phyloP scores from a whole-genome alignment of 1,140 invertebrate species.

The Lepidotrigona ventralis region DNA sequence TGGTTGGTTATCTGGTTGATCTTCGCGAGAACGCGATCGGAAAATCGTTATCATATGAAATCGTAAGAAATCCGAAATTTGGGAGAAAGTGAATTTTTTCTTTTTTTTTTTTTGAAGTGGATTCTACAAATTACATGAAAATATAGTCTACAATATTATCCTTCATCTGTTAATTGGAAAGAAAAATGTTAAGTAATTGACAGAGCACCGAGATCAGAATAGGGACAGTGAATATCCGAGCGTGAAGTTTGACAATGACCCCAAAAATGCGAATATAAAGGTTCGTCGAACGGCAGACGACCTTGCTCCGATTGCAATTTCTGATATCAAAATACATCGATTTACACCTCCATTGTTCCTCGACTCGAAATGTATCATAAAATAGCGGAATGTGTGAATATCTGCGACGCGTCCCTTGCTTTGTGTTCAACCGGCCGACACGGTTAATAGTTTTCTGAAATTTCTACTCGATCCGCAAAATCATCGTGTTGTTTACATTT shows the following conservation, averaged over 20 bases:
- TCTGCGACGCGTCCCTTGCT: constrained; percentile 13
- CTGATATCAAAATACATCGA: constrained; percentile 41
- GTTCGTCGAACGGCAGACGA: constrained; percentile 5
- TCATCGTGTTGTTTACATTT: background rate
- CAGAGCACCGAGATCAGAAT: background rate
- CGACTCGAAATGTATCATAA: constrained; percentile 38
- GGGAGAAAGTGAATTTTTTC: no score
- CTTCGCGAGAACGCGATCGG: no score
- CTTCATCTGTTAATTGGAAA: background rate
- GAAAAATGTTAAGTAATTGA: background rate
- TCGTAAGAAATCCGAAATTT: no score
- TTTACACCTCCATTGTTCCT: constrained; percentile 36
- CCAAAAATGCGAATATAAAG: constrained; percentile 18
- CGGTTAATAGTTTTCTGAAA: constrained; percentile 32
- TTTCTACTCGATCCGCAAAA: background rate
- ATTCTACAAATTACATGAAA: background rate
- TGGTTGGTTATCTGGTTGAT: no score
- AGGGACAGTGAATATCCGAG: background rate
- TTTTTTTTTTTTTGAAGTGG: no score
- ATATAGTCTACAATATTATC: no score
- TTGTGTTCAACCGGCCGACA: constrained; percentile 17
- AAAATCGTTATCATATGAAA: no score
- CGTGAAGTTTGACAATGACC: constrained; percentile 23
- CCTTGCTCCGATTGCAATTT: constrained; percentile 41
- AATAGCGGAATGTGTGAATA: constrained; percentile 33